phyloP scores from a whole-genome alignment of 1,140 invertebrate species.

The Acromyrmex charruanus region DNA sequence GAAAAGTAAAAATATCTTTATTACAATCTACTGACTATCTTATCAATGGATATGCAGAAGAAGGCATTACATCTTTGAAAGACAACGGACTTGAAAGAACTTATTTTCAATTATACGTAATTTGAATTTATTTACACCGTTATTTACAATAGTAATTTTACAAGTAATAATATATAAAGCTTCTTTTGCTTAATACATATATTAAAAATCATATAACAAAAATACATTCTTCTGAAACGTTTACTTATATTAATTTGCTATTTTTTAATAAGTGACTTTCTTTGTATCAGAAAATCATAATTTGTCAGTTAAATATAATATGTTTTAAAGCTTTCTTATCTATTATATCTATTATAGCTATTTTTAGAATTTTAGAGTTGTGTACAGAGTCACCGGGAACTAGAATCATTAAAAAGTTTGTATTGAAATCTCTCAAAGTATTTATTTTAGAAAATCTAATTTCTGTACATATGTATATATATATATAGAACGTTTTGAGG shows the following conservation, averaged over 20 bases:
- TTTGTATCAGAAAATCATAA: not conserved
- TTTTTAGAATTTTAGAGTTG: not conserved
- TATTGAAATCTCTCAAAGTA: slow-evolving; percentile 5
- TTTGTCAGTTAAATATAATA: not conserved
- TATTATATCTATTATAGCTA: not conserved
- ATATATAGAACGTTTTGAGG: not conserved
- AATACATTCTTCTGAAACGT: slow-evolving; percentile 25
- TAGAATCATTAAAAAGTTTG: not conserved
- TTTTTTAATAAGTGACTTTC: not conserved
- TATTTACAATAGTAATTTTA: slow-evolving; percentile 46
- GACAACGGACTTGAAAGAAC: not conserved
- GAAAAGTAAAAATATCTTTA: too few species aligned
- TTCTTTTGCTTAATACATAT: not conserved
- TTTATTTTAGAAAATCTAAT: not conserved
- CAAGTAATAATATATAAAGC: slow-evolving; percentile 31
- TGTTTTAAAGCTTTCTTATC: not conserved
- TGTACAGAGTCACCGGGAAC: not conserved
- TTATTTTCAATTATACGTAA: not conserved
- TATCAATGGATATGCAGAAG: too few species aligned
- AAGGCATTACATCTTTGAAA: too few species aligned
- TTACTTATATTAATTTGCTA: not conserved
- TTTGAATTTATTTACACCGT: slow-evolving; percentile 14
- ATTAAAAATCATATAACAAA: slow-evolving; percentile 43
- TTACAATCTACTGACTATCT: too few species aligned
- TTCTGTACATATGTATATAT: slow-evolving; percentile 3